Evolutionary conservation across 2,888 invertebrate species (phyloP), one percentile per base, ranked within the genome.

Genomic region (Anoncus sp.): DNA sequence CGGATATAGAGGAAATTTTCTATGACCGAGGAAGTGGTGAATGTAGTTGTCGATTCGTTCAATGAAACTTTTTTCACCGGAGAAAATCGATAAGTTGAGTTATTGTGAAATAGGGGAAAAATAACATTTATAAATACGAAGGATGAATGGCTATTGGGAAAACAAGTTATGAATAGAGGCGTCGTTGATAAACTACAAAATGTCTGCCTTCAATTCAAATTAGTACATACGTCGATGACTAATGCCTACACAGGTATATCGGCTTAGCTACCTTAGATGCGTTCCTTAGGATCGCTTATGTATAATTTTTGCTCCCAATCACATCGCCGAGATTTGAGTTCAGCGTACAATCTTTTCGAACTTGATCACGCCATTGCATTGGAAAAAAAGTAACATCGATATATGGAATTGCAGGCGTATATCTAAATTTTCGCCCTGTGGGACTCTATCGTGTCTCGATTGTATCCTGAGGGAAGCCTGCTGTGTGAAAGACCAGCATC

Each of bases 401-500:
- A 55, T 47, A 20, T n/a, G n/a, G 16, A 35, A 55, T 7, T 12
- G 40, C 7, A 40, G 20, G 40, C 40, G 40, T 59, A 40, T 40
- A 45, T 9, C n/a, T 45, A 38, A 59, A 59, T 59, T 59, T n/a
- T 59, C 40, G 57, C 22, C 40, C 22, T 40, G 38, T 31, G 18
- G 22, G 12, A n/a, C 10, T 9, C 10, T n/a, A n/a, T n/a, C 57
- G 38, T 22, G 14, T 22, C 57, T 59, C 57, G 57, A 22, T 40
- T 59, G 40, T 59, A 59, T 59, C 40, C 57, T 59, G 22, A 9
- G 20, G 57, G 31, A 3, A n/a, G n/a, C n/a, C 40, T 18, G 14
- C 35, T 45, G 45, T 45, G 40, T n/a, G 40, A 20, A 22, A 38
- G 49, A 12, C 51, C 35, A 24, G 12, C 65, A 38, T 67, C 70